Evolutionary conservation across 2,888 invertebrate species (phyloP), one percentile per base, ranked within the genome.

Genomic region (Embidobia sp.): DNA sequence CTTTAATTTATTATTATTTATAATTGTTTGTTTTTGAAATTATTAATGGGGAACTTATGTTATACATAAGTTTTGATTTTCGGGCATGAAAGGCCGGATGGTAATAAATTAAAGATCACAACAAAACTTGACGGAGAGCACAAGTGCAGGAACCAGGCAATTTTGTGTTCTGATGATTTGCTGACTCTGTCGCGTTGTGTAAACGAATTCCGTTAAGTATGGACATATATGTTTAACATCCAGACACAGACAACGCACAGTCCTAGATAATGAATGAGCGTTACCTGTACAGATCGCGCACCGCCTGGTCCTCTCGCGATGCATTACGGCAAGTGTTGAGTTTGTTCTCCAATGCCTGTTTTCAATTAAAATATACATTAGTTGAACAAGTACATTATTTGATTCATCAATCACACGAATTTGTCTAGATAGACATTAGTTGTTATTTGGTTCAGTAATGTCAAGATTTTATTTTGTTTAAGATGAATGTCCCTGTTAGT

Each of bases 241-340:
- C 66, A 49, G 51, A 75, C 37, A 69, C 40, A 49, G 67, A 75
- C 55, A 81, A 78, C 70, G 78, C 78, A 78, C 75, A 75, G 73
- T 79, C 72, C 80, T 81, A 80, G 55, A 35, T 66, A 70, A 80
- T 79, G 70, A 79, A 79, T 79, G 78, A 82, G 79, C 82, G 86
- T 89, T 89, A 89, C 89, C 89, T 89, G 89, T 89, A 89, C 80
- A 88, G 83, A 83, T 89, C 89, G 57, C 88, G 86, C 66, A 88
- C 85, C 18, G 87, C 84, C 82, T 87, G 89, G 82, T 89, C 89
- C 83, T 89, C 89, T 81, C 89, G 83, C 22, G 88, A 85, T 33
- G 88, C 85, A 69, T 87, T 89, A 77, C 87, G 86, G 78, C 88
- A 88, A 13, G 89, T 87, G 76, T 88, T 89, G 76, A 89, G 81